These are phyloP conservation scores for cattle (Bos taurus) DNA, from an alignment of 2,113 vertebrate genomes.

Conservation along the genomic window DNA sequence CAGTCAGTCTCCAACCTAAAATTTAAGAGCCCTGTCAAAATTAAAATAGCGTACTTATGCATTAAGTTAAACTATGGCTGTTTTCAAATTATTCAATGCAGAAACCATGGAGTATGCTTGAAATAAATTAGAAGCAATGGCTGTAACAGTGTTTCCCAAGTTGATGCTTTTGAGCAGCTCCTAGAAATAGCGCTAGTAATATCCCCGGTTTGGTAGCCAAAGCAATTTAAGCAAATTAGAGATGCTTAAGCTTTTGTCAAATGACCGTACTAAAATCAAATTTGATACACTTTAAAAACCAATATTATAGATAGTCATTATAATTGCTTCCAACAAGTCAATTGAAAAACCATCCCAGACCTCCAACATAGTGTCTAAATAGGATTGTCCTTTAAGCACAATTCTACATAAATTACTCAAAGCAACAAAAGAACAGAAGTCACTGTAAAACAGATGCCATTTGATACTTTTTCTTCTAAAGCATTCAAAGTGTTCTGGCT, in stretches of 20 bases:
- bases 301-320: slow-evolving; percentile 18
- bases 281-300: neutral
- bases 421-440: neutral
- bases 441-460: slow-evolving; percentile 4
- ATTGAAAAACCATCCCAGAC: neutral
- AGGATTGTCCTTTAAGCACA: neutral
- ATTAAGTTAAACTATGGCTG: neutral
- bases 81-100: slow-evolving; percentile 38
- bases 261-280: slow-evolving; percentile 49
- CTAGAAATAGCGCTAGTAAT: slow-evolving; percentile 14
- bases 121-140: neutral
- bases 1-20: neutral
- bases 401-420: neutral
- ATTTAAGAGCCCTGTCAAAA: neutral
- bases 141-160: slow-evolving; percentile 7
- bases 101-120: neutral
- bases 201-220: neutral
- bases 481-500: neutral
- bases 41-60: neutral
- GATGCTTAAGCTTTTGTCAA: slow-evolving; percentile 37
- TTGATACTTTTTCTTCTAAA: slow-evolving; percentile 41
- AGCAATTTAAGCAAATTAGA: slow-evolving; percentile 46
- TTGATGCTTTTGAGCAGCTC: neutral
- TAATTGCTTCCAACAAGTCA: slow-evolving; percentile 39
- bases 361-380: neutral